These are phyloP conservation scores for Plemyria rubiginata DNA, from an alignment of 2,888 invertebrate genomes.

Conservation along the genomic window DNA sequence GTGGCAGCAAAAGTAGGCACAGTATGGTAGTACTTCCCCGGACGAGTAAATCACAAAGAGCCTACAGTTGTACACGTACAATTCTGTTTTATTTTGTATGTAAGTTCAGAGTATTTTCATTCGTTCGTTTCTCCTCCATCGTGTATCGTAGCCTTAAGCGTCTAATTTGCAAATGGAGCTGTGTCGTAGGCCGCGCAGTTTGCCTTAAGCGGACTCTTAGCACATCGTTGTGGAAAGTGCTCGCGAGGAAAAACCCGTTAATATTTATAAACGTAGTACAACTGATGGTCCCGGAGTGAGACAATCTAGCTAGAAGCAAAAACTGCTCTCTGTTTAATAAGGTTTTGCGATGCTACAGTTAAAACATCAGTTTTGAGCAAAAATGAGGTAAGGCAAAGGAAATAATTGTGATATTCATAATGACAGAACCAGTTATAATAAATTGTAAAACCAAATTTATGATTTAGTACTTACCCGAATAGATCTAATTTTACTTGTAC, in stretches of 20 bases:
- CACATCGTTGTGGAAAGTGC: conserved; percentile 60
- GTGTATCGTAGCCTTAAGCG: conserved; percentile 40
- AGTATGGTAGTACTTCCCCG: too few species aligned
- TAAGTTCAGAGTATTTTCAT: too few species aligned
- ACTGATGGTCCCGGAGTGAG: conserved; percentile 4
- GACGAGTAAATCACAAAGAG: too few species aligned
- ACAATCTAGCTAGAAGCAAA: conserved; percentile 8
- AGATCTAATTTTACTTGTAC: too few species aligned
- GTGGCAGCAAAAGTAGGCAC: too few species aligned
- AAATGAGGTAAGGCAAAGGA: neutral
- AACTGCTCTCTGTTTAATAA: neutral
- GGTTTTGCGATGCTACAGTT: neutral
- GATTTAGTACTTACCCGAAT: too few species aligned
- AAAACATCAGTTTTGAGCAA: neutral
- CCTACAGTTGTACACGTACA: too few species aligned
- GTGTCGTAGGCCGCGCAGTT: conserved; percentile 77
- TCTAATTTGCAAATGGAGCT: conserved; percentile 83
- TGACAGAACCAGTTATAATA: too few species aligned
- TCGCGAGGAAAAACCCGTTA: conserved; percentile 55
- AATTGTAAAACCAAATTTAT: too few species aligned
- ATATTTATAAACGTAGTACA: conserved; percentile 32
- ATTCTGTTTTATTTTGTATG: too few species aligned
- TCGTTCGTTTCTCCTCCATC: neutral
- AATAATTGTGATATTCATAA: too few species aligned
- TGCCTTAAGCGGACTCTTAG: conserved; percentile 77